phyloP scores from a whole-genome alignment of 1,140 invertebrate genomes.

The Dinoponera quadriceps region DNA sequence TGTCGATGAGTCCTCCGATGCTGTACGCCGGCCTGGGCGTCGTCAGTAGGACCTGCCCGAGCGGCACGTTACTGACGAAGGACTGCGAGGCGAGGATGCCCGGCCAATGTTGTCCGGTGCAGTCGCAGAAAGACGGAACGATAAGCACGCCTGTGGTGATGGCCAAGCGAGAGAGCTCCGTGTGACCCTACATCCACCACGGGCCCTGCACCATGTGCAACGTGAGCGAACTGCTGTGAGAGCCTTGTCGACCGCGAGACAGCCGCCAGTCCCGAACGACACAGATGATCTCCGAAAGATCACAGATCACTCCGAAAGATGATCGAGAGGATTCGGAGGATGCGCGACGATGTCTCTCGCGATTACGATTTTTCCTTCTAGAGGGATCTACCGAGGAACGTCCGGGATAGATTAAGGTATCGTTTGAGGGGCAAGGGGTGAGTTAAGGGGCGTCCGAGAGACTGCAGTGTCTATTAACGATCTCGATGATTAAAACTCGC shows the following conservation, averaged over 20 bases:
- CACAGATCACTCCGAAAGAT: constrained; percentile 1
- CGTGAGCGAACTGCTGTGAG: constrained; percentile 51
- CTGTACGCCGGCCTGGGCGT: constrained; percentile 80
- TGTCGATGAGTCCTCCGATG: constrained; percentile 82
- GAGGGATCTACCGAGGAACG: too few species aligned
- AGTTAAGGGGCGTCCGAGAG: too few species aligned
- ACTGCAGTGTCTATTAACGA: too few species aligned
- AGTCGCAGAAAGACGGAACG: constrained; percentile 78
- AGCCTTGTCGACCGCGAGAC: constrained; percentile 34
- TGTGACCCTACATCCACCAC: constrained; percentile 78
- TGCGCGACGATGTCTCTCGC: too few species aligned
- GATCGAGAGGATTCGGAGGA: too few species aligned
- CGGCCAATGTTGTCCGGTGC: constrained; percentile 79
- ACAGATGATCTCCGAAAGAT: not conserved
- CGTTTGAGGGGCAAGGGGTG: too few species aligned
- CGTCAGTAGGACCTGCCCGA: constrained; percentile 78
- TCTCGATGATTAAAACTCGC: too few species aligned
- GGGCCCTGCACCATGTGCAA: constrained; percentile 50
- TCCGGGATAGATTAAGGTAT: too few species aligned
- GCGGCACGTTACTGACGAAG: constrained; percentile 78
- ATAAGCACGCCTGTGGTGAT: constrained; percentile 80
- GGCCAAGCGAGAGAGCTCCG: constrained; percentile 84
- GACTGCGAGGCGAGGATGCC: constrained; percentile 78
- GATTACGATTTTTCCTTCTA: too few species aligned
- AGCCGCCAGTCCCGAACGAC: constrained; percentile 32